Percentiles rank a stretch among this genome's conserved stretches.
phyloP scores from a whole-genome alignment of 2,797 vertebrate genomes.

The Sebastes itinus region DNA sequence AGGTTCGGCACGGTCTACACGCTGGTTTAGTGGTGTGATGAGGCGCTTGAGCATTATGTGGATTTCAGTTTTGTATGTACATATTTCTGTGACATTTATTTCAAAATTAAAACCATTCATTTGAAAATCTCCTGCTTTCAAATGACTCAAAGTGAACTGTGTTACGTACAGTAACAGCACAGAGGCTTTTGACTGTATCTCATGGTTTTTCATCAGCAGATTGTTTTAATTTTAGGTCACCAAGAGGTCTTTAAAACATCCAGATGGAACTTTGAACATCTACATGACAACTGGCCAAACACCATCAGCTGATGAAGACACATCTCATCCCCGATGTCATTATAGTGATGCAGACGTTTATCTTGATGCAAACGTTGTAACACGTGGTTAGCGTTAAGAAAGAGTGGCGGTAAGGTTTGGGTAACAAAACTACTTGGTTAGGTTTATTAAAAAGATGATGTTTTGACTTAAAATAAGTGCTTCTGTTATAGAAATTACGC shows the following conservation, averaged over 20 bases:
- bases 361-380: too few relatives aligned
- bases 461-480: too few relatives aligned
- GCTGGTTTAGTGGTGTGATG: conserved; percentile 36
- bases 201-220: background rate
- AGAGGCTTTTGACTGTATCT: background rate
- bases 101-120: background rate
- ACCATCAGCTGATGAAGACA: too few relatives aligned
- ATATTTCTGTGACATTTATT: background rate
- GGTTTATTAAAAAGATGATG: too few relatives aligned
- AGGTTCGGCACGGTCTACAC: conserved; percentile 51
- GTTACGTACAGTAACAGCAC: background rate
- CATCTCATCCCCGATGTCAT: too few relatives aligned
- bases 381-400: too few relatives aligned
- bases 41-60: background rate
- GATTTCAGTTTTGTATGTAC: background rate
- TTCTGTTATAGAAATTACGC: too few relatives aligned
- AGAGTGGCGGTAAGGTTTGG: too few relatives aligned
- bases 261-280: too few relatives aligned
- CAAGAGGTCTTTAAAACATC: background rate
- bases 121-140: background rate
- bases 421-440: too few relatives aligned
- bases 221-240: background rate
- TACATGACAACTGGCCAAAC: too few relatives aligned
- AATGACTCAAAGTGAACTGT: background rate
- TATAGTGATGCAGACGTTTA: too few relatives aligned